phyloP scores from a whole-genome alignment of 2,797 vertebrate species.

The Loris lydekkerianus region DNA sequence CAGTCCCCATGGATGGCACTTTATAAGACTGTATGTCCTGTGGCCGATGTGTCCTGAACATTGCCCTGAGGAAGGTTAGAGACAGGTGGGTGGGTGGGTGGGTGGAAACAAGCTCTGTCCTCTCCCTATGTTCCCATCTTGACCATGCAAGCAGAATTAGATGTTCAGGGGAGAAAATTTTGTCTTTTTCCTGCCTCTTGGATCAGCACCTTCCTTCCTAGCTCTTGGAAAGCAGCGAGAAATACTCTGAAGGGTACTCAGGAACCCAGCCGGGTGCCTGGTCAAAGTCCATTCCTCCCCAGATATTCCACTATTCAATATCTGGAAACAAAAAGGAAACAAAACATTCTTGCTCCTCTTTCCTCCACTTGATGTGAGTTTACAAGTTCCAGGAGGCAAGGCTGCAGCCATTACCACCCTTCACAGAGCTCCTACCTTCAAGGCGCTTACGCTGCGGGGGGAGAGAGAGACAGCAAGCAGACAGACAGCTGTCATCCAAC shows the following conservation, averaged over 20 bases:
- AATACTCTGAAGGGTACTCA: neutral
- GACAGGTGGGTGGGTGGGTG: neutral
- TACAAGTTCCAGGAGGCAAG: neutral
- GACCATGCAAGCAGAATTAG: neutral
- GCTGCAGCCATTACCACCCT: neutral
- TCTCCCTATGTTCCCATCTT: neutral
- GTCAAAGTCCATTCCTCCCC: neutral
- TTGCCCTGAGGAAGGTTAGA: neutral
- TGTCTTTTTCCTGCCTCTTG: neutral
- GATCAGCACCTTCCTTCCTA: neutral
- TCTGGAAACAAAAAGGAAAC: neutral
- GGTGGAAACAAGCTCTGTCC: neutral
- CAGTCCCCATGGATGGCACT: neutral
- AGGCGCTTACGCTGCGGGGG: neutral
- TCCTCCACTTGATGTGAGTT: no score
- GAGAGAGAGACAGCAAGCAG: neutral
- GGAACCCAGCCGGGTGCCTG: neutral
- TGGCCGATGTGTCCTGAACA: neutral
- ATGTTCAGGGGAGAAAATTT: neutral
- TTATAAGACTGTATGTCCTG: neutral
- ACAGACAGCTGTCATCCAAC: accelerated
- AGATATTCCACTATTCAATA: neutral
- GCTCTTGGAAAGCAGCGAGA: neutral
- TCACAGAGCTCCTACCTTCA: neutral
- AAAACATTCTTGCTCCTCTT: neutral